Conservation (phyloP, 2,113 vertebrate genomes). For the Lethenteron reissneri region DNA sequence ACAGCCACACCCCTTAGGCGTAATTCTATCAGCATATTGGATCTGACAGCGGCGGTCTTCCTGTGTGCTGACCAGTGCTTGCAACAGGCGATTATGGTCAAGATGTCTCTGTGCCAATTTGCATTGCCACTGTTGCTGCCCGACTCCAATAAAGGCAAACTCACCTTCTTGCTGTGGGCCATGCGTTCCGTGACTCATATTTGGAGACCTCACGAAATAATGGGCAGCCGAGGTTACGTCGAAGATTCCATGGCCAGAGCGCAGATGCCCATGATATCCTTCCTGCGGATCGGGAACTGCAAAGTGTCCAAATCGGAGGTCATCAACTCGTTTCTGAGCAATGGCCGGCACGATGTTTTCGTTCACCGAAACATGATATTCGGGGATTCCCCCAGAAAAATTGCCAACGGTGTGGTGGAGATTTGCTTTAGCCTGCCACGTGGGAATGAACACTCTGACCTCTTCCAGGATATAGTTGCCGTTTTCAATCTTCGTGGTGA, state of each 20-base stretch:
- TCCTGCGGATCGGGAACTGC: conserved; percentile 27
- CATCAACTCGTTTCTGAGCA: conserved; percentile 19
- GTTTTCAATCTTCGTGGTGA: too few species aligned
- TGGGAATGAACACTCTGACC: not conserved
- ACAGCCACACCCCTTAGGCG: not conserved
- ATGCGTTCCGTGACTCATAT: conserved; percentile 21
- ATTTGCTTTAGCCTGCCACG: not conserved
- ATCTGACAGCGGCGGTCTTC: conserved; percentile 28
- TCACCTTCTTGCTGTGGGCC: conserved; percentile 26
- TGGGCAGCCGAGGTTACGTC: conserved; percentile 2
- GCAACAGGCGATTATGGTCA: conserved; percentile 24
- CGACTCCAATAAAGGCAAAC: conserved; percentile 18
- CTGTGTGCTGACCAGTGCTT: conserved; percentile 32
- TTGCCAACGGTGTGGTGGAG: not conserved
- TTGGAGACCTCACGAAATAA: conserved; percentile 14
- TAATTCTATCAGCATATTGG: conserved; percentile 23
- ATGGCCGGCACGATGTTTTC: not conserved
- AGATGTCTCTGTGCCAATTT: conserved; percentile 34
- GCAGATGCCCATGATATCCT: conserved; percentile 32
- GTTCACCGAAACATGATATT: not conserved
- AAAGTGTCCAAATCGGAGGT: conserved; percentile 33
- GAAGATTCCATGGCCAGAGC: conserved; percentile 19
- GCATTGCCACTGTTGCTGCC: conserved; percentile 41
- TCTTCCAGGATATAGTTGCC: too few species aligned
- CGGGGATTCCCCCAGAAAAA: not conserved